phyloP scores from a whole-genome alignment of 2,888 invertebrate genomes.

The Fragum sueziense region DNA sequence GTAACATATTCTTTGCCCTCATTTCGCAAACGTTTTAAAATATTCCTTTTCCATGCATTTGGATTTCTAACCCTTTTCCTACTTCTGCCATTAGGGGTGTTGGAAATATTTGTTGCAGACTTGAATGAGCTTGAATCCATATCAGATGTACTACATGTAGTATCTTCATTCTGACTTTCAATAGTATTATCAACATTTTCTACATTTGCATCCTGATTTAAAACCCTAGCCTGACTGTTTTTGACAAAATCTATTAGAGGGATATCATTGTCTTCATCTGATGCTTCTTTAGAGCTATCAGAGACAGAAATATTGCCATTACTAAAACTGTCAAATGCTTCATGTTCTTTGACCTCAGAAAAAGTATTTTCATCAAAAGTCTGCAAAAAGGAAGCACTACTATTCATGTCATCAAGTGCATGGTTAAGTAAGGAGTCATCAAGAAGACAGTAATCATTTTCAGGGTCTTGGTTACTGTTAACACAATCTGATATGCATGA shows the following conservation, averaged over 20 bases:
- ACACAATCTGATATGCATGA: neutral
- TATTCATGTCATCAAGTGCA: neutral
- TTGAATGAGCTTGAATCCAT: constrained; percentile 2
- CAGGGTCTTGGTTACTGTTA: neutral
- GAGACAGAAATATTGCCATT: neutral
- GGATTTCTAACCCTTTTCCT: constrained; percentile 8
- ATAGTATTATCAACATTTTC: too few relatives aligned
- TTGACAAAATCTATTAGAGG: constrained; percentile 3
- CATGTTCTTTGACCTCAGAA: neutral
- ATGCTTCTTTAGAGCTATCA: neutral
- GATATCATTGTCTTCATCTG: constrained; percentile 3
- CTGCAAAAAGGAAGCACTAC: neutral
- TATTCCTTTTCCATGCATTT: constrained; percentile 16
- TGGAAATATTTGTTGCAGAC: neutral
- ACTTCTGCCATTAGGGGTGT: neutral
- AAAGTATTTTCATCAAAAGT: neutral
- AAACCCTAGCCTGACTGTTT: neutral
- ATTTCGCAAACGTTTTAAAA: constrained; percentile 18
- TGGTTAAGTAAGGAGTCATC: neutral
- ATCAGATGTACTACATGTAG: neutral
- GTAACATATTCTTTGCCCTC: constrained; percentile 13
- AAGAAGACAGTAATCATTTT: neutral
- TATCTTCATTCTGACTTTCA: neutral
- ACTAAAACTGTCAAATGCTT: neutral
- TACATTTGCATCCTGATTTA: too few relatives aligned